These are phyloP conservation scores for Excalfactoria chinensis DNA, from an alignment of 2,113 vertebrate genomes.

Conservation along the genomic window DNA sequence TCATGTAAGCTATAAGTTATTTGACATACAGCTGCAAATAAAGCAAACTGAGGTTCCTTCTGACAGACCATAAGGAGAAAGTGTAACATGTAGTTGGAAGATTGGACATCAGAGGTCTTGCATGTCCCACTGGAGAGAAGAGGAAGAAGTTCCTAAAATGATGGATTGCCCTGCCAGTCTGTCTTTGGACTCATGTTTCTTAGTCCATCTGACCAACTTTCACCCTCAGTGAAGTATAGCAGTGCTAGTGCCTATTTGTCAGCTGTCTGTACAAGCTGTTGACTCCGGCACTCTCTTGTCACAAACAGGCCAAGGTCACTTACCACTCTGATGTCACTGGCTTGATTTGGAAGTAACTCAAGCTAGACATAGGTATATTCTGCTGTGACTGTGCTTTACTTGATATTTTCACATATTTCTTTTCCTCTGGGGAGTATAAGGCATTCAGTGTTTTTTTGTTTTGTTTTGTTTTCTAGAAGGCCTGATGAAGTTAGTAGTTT, in stretches of 20 bases:
- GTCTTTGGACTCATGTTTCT: background rate
- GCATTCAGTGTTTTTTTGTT: background rate
- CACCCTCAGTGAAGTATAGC: fast-evolving
- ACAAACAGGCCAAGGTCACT: background rate
- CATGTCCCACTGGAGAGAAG: background rate
- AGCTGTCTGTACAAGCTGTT: background rate
- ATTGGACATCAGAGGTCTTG: background rate
- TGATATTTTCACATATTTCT: background rate
- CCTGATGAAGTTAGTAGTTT: background rate
- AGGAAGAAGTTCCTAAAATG: background rate
- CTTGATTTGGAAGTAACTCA: background rate
- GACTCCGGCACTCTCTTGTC: background rate
- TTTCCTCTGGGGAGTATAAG: background rate
- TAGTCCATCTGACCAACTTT: background rate
- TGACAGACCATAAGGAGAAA: background rate
- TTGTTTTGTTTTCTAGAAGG: background rate
- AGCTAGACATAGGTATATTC: background rate
- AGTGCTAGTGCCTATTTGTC: fast-evolving
- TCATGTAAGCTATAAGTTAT: background rate
- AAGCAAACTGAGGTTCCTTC: background rate
- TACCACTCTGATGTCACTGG: fast-evolving
- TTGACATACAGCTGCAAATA: background rate
- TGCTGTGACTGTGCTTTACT: background rate
- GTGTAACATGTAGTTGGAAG: background rate
- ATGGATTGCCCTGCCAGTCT: fast-evolving